Evolutionary conservation across 2,797 vertebrate species (phyloP).

Genomic region (Lagorchestes hirsutus): DNA sequence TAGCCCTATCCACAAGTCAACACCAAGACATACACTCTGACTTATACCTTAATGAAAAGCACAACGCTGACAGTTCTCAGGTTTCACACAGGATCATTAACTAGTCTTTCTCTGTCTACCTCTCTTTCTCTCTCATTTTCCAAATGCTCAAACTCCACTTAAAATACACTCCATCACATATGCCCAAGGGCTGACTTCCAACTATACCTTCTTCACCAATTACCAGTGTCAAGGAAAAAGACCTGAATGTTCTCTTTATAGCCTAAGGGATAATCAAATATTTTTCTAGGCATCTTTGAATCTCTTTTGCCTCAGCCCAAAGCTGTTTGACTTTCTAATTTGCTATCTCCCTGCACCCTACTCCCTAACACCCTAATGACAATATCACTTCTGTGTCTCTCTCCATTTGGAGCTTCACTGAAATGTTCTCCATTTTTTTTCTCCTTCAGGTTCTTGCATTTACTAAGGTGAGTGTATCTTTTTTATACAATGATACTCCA

Average conservation of each 20-base stretch:
- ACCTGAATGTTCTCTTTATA: not conserved
- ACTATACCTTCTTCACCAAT: not conserved
- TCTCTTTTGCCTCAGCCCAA: not conserved
- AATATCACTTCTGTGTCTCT: not conserved
- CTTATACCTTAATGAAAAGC: not conserved
- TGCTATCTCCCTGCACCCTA: not conserved
- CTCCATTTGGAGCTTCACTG: not conserved
- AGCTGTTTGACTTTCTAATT: not conserved
- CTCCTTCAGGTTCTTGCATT: not conserved
- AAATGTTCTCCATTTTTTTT: not conserved
- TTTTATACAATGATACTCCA: not conserved
- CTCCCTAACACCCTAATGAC: not conserved
- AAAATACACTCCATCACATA: not conserved
- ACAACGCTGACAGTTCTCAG: not conserved
- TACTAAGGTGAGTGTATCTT: not conserved
- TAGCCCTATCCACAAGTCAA: not conserved
- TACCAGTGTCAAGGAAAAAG: not conserved
- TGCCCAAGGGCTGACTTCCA: not conserved
- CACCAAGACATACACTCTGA: not conserved
- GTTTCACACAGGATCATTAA: not conserved
- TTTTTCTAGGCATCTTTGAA: not conserved
- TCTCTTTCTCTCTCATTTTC: not conserved
- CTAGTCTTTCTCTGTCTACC: not conserved
- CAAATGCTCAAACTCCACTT: not conserved
- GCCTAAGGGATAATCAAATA: not conserved